A percentile compares a stretch with the other conserved stretches of the same genome.
Evolutionary conservation across 2,888 invertebrate genomes (phyloP).

Genomic region (Mythimna vitellina): DNA sequence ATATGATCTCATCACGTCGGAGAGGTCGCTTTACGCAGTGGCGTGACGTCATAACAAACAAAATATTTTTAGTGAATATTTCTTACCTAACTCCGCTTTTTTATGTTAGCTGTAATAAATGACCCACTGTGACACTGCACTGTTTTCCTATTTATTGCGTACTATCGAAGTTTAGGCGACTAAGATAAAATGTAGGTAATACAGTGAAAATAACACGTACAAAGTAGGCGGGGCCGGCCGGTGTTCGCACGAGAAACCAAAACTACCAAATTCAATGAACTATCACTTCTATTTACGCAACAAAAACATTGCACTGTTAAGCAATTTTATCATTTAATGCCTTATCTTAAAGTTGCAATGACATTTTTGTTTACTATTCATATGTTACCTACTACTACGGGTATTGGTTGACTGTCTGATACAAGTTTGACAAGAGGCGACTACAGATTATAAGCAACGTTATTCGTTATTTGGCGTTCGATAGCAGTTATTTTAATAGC

Average conservation of each 20-base stretch:
- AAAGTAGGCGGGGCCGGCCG: slow-evolving; percentile 23
- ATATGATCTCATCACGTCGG: slow-evolving; percentile 30
- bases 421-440: not conserved
- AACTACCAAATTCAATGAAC: not conserved
- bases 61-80: slow-evolving; percentile 1
- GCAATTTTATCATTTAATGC: slow-evolving; percentile 4
- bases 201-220: slow-evolving; percentile 3
- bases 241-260: slow-evolving; percentile 3
- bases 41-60: slow-evolving; percentile 21
- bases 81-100: slow-evolving; percentile 11
- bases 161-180: not conserved
- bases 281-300: slow-evolving; percentile 3
- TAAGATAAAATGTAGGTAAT: not conserved
- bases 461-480: not conserved
- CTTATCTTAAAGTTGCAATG: not conserved
- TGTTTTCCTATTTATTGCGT: not conserved
- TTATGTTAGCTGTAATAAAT: not conserved
- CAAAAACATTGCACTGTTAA: not conserved
- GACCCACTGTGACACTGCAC: not conserved
- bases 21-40: slow-evolving; percentile 4
- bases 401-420: not conserved
- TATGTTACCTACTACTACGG: not conserved
- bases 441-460: slow-evolving; percentile 26
- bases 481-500: not conserved
- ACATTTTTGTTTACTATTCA: not conserved